Conservation (phyloP, 37 sponge, comb jelly and placozoan species). For the Spongilla lacustris region DNA sequence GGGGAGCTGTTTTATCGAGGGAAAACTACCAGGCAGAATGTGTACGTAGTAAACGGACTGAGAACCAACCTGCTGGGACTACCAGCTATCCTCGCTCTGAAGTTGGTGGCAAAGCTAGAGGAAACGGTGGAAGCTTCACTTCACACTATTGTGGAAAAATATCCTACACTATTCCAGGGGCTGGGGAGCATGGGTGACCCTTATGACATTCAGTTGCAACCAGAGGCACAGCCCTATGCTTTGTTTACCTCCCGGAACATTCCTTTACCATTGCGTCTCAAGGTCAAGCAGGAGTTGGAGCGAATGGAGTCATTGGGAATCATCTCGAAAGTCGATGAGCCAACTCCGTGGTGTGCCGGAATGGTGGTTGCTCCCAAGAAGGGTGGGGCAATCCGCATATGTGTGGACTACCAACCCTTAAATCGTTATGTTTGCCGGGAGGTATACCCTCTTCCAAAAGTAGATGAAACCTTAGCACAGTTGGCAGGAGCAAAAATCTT, state of each 20-base stretch:
- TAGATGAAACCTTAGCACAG: constrained; percentile 61
- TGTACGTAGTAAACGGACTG: constrained; percentile 21
- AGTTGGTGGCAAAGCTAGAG: constrained; percentile 16
- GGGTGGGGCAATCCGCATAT: constrained; percentile 39
- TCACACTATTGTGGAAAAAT: constrained; percentile 7
- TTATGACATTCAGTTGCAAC: constrained; percentile 29
- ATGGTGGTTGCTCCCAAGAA: constrained; percentile 56
- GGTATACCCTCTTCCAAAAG: constrained; percentile 56
- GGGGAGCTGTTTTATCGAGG: constrained; percentile 19
- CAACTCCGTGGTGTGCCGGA: constrained; percentile 66
- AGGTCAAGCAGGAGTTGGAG: constrained; percentile 24
- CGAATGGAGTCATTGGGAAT: constrained; percentile 53
- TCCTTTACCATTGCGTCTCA: constrained; percentile 33
- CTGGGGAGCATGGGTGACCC: constrained; percentile 25
- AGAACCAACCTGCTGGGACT: constrained; percentile 37
- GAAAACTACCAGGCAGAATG: constrained; percentile 3
- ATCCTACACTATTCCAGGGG: constrained; percentile 28
- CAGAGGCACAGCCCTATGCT: constrained; percentile 37
- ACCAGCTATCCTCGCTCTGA: constrained; percentile 33
- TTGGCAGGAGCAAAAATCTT: constrained; percentile 56
- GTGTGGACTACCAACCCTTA: constrained; percentile 52
- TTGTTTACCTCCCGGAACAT: constrained; percentile 35
- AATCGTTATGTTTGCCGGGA: constrained; percentile 49
- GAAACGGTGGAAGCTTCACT: constrained; percentile 4
- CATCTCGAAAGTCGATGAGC: constrained; percentile 51